phyloP scores from a whole-genome alignment of 2,113 vertebrate species.

The Centrocercus urophasianus region DNA sequence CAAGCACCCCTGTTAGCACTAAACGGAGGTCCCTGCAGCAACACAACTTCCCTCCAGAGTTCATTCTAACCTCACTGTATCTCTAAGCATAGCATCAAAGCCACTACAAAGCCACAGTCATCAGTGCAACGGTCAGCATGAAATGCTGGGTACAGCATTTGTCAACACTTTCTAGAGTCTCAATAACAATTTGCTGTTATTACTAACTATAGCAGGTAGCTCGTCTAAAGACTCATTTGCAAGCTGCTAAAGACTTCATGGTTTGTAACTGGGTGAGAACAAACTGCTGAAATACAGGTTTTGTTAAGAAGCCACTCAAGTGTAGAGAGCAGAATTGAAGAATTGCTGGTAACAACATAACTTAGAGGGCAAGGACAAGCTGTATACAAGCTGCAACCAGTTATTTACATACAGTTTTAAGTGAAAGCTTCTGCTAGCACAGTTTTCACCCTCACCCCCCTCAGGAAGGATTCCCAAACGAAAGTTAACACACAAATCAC shows the following conservation, averaged over 20 bases:
- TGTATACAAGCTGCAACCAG: not conserved
- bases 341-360: rapidly evolving
- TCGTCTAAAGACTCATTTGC: not conserved
- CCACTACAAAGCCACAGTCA: not conserved
- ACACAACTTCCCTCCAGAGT: not conserved
- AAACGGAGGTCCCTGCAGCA: rapidly evolving
- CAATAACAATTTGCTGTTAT: not conserved
- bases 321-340: not conserved
- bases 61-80: not conserved
- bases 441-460: not conserved
- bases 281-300: not conserved
- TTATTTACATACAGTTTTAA: not conserved
- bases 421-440: not conserved
- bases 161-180: not conserved
- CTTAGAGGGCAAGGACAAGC: not conserved
- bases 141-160: rapidly evolving
- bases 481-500: not conserved
- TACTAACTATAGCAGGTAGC: not conserved
- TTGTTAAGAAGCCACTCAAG: not conserved
- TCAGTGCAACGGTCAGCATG: not conserved
- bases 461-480: not conserved
- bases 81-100: not conserved
- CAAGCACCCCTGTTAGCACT: not conserved
- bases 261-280: not conserved
- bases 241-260: not conserved